Percentiles rank a stretch among this genome's conserved stretches.
These are phyloP conservation scores for Lagenorhynchus albirostris DNA, from an alignment of 2,113 vertebrate species.

Conservation along the genomic window DNA sequence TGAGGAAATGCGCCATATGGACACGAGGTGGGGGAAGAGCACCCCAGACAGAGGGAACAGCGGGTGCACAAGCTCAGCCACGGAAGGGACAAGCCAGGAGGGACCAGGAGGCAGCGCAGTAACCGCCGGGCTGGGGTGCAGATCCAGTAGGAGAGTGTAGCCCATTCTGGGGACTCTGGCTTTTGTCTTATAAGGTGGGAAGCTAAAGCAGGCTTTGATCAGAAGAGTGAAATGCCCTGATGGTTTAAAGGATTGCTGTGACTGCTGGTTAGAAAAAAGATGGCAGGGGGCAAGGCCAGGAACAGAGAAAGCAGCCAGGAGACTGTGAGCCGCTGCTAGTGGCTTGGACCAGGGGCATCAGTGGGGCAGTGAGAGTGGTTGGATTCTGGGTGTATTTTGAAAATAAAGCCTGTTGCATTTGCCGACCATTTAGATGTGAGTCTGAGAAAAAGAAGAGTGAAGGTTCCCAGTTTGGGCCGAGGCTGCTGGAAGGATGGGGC, in stretches of 20 bases:
- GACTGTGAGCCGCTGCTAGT: fast-evolving
- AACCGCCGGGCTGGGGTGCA: not conserved
- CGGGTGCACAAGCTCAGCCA: not conserved
- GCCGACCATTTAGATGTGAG: not conserved
- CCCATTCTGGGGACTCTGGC: not conserved
- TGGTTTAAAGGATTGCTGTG: not conserved
- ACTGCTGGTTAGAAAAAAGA: not conserved
- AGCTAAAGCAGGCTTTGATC: not conserved
- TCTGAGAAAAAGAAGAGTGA: not conserved
- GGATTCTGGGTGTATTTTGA: not conserved
- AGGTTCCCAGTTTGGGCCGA: not conserved
- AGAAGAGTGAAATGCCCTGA: not conserved
- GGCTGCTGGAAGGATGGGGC: not conserved
- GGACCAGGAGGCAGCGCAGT: fast-evolving
- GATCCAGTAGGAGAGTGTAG: not conserved
- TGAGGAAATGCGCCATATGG: not conserved
- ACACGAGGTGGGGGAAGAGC: no score
- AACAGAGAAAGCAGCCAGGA: not conserved
- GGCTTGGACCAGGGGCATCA: not conserved
- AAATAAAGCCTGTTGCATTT: not conserved
- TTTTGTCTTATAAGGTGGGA: not conserved
- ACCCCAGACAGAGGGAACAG: not conserved
- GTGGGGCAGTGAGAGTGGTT: not conserved
- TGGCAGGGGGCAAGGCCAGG: not conserved
- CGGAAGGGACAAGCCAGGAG: not conserved